These are phyloP conservation scores for Ictidomys tridecemlineatus DNA, from an alignment of 2,113 vertebrate species.

Conservation along the genomic window DNA sequence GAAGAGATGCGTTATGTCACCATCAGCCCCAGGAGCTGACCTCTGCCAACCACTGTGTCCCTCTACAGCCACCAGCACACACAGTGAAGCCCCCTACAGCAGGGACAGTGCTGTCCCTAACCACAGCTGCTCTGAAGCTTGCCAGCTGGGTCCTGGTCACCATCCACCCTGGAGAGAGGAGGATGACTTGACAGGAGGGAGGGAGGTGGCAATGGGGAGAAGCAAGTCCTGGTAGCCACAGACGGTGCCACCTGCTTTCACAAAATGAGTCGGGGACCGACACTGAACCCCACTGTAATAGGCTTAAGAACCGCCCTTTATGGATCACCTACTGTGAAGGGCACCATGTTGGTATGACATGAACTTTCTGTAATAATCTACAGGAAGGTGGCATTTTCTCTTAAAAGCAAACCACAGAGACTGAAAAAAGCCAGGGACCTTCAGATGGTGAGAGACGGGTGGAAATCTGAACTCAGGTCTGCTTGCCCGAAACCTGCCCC, in stretches of 20 bases:
- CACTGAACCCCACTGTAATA: neutral
- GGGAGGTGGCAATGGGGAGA: neutral
- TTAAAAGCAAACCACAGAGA: neutral
- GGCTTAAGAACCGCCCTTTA: neutral
- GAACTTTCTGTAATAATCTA: neutral
- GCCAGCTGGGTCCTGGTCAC: neutral
- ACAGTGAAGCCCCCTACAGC: neutral
- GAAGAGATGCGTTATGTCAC: neutral
- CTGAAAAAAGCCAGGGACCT: neutral
- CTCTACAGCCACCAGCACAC: neutral
- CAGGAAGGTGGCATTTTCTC: neutral
- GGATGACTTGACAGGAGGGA: neutral
- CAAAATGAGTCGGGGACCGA: neutral
- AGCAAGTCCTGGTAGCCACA: neutral
- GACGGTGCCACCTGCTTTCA: neutral
- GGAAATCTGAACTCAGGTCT: neutral
- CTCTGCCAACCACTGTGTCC: neutral
- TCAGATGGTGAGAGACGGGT: neutral
- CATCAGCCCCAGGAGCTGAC: fast-evolving
- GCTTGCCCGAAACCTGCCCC: neutral
- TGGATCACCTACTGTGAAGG: neutral
- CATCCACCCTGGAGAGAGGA: too few relatives aligned
- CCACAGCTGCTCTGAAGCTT: fast-evolving
- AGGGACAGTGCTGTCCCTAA: too few relatives aligned
- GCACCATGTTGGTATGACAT: neutral